Conservation (phyloP, 2,797 vertebrate species). For the Lophura swinhoii region DNA sequence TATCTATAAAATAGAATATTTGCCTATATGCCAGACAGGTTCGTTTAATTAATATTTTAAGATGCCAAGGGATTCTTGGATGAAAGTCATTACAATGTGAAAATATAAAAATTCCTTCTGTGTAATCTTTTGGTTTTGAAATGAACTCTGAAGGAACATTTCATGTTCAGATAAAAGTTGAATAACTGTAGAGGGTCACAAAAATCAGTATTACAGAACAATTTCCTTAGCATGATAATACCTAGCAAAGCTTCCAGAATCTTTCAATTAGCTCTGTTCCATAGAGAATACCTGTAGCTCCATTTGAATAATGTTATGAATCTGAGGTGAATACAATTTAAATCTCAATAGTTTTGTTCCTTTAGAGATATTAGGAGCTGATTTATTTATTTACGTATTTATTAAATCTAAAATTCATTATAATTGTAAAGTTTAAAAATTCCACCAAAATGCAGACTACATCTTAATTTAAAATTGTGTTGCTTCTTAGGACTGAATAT, state of each 20-base stretch:
- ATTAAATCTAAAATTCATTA: not conserved
- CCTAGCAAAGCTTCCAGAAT: not conserved
- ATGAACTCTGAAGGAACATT: not conserved
- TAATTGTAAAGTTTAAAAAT: not conserved
- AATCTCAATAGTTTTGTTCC: not conserved
- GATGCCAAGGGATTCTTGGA: not conserved
- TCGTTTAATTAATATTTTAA: slow-evolving; percentile 38
- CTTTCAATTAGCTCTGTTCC: slow-evolving; percentile 28
- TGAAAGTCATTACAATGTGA: not conserved
- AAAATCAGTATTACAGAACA: not conserved
- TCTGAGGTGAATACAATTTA: not conserved
- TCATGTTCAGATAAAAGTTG: not conserved
- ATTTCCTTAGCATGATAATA: not conserved
- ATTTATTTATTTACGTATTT: not conserved
- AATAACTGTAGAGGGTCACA: not conserved
- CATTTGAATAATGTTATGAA: not conserved
- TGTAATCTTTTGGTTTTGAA: slow-evolving; percentile 23
- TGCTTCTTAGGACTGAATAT: not conserved
- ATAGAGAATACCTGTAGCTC: not conserved
- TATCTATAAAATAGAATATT: not conserved
- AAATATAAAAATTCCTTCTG: not conserved
- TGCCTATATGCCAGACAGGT: not conserved
- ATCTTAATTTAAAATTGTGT: not conserved
- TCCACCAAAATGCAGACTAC: fast-evolving
- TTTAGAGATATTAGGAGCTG: not conserved